These are phyloP conservation scores for Acipenser ruthenus DNA, from an alignment of 2,797 vertebrate species.

Conservation along the genomic window DNA sequence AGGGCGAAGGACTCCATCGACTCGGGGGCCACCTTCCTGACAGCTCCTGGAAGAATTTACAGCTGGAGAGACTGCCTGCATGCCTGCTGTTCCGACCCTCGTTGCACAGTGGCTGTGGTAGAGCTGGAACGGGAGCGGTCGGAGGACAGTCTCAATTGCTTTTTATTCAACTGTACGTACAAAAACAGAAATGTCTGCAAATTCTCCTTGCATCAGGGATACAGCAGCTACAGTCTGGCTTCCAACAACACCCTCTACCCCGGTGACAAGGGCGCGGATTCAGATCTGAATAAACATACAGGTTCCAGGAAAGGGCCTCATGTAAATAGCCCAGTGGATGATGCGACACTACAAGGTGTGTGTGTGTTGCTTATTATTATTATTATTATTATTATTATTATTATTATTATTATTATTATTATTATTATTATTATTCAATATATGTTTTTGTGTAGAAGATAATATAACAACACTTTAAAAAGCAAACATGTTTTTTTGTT, in stretches of 20 bases:
- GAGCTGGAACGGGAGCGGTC: conserved; percentile 54
- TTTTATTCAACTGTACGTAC: conserved; percentile 82
- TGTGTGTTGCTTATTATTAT: not conserved
- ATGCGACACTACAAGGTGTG: conserved; percentile 32
- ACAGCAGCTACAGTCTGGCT: conserved; percentile 68
- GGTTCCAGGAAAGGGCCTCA: conserved; percentile 21
- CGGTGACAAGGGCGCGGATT: not conserved
- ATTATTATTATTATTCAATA: too few relatives aligned
- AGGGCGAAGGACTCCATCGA: conserved; percentile 81
- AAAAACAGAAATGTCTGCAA: conserved; percentile 69
- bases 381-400: not conserved
- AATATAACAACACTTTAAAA: too few relatives aligned
- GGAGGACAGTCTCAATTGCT: conserved; percentile 61
- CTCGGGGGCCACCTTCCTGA: conserved; percentile 78
- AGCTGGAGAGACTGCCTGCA: conserved; percentile 77
- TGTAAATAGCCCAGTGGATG: conserved; percentile 24
- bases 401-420: not conserved
- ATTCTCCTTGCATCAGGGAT: conserved; percentile 77
- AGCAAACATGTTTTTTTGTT: too few relatives aligned
- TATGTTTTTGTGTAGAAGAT: too few relatives aligned
- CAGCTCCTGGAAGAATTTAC: conserved; percentile 59
- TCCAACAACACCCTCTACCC: conserved; percentile 33
- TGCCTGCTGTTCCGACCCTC: conserved; percentile 77
- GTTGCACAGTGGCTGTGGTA: conserved; percentile 80
- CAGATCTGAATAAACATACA: conserved; percentile 9